Base-by-base conservation (phyloP, 2,888 invertebrate genomes). In the Drosophila niveifrons region DNA sequence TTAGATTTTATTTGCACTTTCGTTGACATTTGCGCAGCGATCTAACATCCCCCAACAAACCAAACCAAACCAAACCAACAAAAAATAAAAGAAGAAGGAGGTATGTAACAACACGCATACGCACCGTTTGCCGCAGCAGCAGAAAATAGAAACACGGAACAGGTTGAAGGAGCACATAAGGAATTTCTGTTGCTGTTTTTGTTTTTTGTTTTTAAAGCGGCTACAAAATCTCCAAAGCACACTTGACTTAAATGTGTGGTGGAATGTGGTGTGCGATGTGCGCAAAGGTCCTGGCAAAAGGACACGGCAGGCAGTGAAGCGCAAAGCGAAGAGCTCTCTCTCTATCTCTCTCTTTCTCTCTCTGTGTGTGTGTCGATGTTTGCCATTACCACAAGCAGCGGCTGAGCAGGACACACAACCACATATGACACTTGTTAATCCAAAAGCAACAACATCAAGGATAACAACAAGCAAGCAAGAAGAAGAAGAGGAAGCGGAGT, bases 1-100 rank as follows among this genome's bases (percentile, higher is more conserved):
- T 87, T 90, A 81, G 90, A 89, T 88, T 86, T 86, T 90, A 86
- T 90, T 90, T 90, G 90, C 88, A 84, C 89, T 87, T 86, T 82
- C 72, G 80, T 75, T 88, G 90, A 84, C 82, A 87, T 83, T 88
- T 81, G 78, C 84, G 68, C 79, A 84, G 84, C 39, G 39, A 72
- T 71, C 72, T 61, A 57, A 2, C 29, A 8, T n/a, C 11, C 34
- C 73, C 72, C 69, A 62, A 61, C 23, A 4, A 23, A 2, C 17
- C 17, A 17, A 17, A 17, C 17, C 17, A 17, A 17, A 17, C 17
- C 17, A 1, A 17, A 17, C 23, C 23, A 84, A 59, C 56, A 34
- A 64, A 56, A 63, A 64, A 36, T 41, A 66, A 52, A 53, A 76
- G 46, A 48, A 57, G n/a, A 59, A 44, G 13, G 2, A 15, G 18